Base-by-base conservation (phyloP, 1,140 invertebrate species). In the Planococcus citri region DNA sequence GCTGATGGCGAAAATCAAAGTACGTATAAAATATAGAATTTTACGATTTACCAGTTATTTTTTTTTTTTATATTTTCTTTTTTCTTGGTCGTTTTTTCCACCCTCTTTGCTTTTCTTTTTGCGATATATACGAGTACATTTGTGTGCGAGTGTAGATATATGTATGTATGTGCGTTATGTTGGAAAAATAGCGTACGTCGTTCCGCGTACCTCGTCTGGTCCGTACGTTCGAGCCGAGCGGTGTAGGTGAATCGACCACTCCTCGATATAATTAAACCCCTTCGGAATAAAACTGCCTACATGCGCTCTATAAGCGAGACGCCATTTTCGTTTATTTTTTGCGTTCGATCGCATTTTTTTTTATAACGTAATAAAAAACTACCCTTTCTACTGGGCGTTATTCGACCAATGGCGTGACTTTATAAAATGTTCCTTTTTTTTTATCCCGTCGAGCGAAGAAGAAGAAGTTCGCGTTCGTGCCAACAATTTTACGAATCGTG, bases 291-390 rank as follows among this genome's bases (percentile, higher is more conserved):
- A 64, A 64, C 51, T 64, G 60, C 60, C 60, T 64, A 64, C 60
- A 64, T 64, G 60, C 60, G 60, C 60, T 64, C 22, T 64, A 64
- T 64, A 64, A 24, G 22, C 60, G 60, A 64, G 60, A 64, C 60
- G 60, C 60, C 60, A 64, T 64, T 64, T 64, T 64, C 60, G 60
- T 64, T 64, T 64, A 64, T 64, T 64, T 64, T 64, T 64, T 64
- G 60, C 60, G 60, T 64, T 64, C 60, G 60, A 64, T 64, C 60
- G 60, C 60, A 64, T 64, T 64, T 64, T 64, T 64, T 64, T 64
- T 64, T 64, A 64, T 64, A 64, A 64, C 60, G 60, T 64, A 64
- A 64, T 64, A 64, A 64, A 64, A 64, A 64, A 64, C 60, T 64
- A 64, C 60, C 60, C 60, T 64, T 64, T 64, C 60, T 21, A 64